Conservation (phyloP, 2,888 invertebrate genomes). For the Clanis bilineata region DNA sequence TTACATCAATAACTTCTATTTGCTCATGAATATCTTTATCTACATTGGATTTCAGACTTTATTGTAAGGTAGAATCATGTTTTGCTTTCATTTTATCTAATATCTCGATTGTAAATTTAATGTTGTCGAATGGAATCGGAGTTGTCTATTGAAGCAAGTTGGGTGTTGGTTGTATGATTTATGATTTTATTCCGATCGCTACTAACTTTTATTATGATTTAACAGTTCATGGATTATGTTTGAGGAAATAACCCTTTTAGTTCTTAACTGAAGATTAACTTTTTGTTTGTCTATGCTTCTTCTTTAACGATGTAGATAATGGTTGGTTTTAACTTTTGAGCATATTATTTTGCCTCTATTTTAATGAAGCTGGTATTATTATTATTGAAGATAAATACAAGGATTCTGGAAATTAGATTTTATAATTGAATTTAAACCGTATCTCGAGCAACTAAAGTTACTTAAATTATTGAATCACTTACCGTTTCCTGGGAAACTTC, state of each 20-base stretch:
- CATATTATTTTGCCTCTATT: background rate
- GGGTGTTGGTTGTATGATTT: slow-evolving; percentile 63
- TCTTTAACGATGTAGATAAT: background rate
- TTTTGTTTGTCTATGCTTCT: background rate
- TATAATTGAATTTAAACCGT: too few relatives aligned
- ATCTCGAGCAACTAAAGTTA: too few relatives aligned
- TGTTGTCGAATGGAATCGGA: slow-evolving; percentile 48
- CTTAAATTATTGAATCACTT: too few relatives aligned
- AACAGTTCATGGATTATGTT: slow-evolving; percentile 4
- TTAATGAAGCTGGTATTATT: too few relatives aligned
- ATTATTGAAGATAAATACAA: too few relatives aligned
- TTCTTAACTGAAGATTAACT: slow-evolving; percentile 8
- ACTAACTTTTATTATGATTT: slow-evolving; percentile 7
- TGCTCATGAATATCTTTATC: slow-evolving; percentile 17
- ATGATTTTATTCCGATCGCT: slow-evolving; percentile 54
- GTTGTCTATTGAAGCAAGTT: slow-evolving; percentile 59
- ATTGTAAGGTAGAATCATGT: slow-evolving; percentile 23
- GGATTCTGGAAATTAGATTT: too few relatives aligned
- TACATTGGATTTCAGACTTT: slow-evolving; percentile 32
- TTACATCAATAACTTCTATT: slow-evolving; percentile 40
- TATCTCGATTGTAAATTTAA: slow-evolving; percentile 12
- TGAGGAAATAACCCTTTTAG: background rate
- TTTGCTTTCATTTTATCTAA: slow-evolving; percentile 16
- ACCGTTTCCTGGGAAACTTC: too few relatives aligned
- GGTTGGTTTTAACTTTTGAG: background rate